Base-by-base conservation (phyloP, 2,797 vertebrate species). In the Spondyliosoma cantharus region DNA sequence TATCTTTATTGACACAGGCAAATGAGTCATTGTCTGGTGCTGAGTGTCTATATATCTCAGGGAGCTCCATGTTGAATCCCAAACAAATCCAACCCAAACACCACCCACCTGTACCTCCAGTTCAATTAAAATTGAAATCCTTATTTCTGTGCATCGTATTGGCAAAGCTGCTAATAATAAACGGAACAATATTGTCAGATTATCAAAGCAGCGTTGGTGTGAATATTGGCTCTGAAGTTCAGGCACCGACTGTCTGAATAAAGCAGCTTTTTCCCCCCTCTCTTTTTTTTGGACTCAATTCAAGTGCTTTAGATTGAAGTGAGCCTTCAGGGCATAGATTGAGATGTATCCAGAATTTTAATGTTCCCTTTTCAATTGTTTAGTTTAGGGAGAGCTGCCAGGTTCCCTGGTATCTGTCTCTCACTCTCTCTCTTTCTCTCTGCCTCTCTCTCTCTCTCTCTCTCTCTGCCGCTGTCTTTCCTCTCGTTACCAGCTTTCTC, bases 341-440 rank as follows among this genome's bases (percentile, higher is more conserved):
- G 81, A 91, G 84, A 90, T 87, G 82, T 88, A 88, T 86, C 84
- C 87, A 87, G 89, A 89, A 92, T 92, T 92, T 80, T 80, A 90
- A 91, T 91, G 78, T 69, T 90, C 78, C 65, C 37, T 69, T 87
- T 88, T 91, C 79, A 80, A 80, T 87, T 90, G 85, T 91, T 87
- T 82, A 77, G 81, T 89, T 84, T 78, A 29, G 56, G 80, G 76
- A 81, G 59, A 83, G 62, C 80, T 89, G 89, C 91, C 89, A 88
- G 76, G 57, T 78, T 87, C 12, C 59, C 67, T 2, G 4, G 61
- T 79, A 46, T 74, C 64, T 65, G 4, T 60, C 63, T 81, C 62
- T 80, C 77, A 5, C 45, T 74, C 52, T 11, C 20, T 52, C 43
- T 11, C 37, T 48, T 22, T 29, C 48, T 27, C 19, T 29, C 24